Base-by-base conservation (phyloP, 2,797 vertebrate species). In the Sebastes reedi region DNA sequence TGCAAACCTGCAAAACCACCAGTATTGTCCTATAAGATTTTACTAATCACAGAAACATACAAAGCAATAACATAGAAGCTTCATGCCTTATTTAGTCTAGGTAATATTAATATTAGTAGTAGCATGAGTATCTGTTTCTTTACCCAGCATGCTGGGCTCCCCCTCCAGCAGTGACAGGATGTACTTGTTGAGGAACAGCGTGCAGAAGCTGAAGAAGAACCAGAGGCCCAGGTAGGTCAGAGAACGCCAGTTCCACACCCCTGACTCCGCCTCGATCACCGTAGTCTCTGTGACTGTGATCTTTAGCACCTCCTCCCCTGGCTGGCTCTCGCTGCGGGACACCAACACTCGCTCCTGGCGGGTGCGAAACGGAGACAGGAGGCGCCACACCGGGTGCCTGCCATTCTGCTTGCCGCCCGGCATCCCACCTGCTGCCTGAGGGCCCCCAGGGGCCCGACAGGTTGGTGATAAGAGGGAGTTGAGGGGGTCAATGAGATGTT, bases 191-290 rank as follows among this genome's bases (percentile, higher is more conserved):
- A 99, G 98, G 82, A 99, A 99, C 8, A 99, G 96, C 0, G 98
- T 99, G 94, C 97, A 99, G 94, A 99, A 99, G 95, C 98, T 99
- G 94, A 99, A 98, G 95, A 98, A 98, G 90, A 97, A 99, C 98
- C 98, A 99, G 24, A 99, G 84, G 1, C 88, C 88, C 91, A 99
- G 95, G 94, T 97, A 98, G 76, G 87, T 73, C 76, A 99, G 89
- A 0, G 98, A 97, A 12, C 96, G 95, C 14, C 95, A 93, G 71
- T 96, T 98, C 96, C 97, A 97, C 67, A 97, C 95, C 12, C 98
- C 98, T 3, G 97, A 92, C 90, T 97, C 97, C 0, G 97, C 96
- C 92, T 99, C 98, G 1, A 99, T 97, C 72, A 98, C 93, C 0
- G 97, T 98, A 0, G 98, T 99, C 94, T 99, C 98, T 0, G 97